These are phyloP conservation scores for Loripinus fragilis DNA, from an alignment of 2,888 invertebrate genomes.

Conservation along the genomic window DNA sequence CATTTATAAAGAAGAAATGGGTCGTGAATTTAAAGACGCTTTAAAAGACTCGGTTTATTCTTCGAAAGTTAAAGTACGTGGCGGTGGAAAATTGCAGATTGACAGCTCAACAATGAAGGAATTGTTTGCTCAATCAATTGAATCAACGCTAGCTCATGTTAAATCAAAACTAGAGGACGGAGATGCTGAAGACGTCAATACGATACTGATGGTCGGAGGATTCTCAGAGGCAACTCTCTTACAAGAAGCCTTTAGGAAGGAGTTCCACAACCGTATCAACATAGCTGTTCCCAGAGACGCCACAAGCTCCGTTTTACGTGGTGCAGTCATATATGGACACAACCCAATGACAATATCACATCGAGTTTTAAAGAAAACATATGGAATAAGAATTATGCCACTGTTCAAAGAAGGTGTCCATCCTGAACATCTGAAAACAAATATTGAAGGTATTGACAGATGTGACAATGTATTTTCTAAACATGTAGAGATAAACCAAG, in stretches of 20 bases:
- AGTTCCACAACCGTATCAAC: slow-evolving; percentile 5
- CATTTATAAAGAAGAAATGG: not conserved
- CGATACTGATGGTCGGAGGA: slow-evolving; percentile 30
- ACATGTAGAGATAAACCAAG: slow-evolving; percentile 25
- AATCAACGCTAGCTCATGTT: not conserved
- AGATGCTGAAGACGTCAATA: not conserved
- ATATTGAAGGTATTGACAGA: not conserved
- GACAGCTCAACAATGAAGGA: not conserved
- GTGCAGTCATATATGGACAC: slow-evolving; percentile 29
- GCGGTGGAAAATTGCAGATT: too few species aligned
- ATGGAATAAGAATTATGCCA: not conserved
- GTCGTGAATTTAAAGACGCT: not conserved
- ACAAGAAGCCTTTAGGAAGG: slow-evolving; percentile 11
- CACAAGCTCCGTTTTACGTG: not conserved
- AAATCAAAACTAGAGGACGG: not conserved
- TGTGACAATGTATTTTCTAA: slow-evolving; percentile 25
- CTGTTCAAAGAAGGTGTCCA: slow-evolving; percentile 24
- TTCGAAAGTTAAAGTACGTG: too few species aligned
- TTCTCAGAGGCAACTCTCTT: slow-evolving; percentile 27
- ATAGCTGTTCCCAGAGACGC: slow-evolving; percentile 15
- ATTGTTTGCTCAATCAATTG: slow-evolving; percentile 9
- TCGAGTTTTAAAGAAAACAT: slow-evolving; percentile 26
- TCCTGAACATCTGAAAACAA: not conserved
- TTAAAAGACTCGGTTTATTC: too few species aligned
- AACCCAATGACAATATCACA: slow-evolving; percentile 23